Percentiles rank a stretch among this genome's conserved stretches.
These are phyloP conservation scores for Silurus lanzhouensis DNA, from an alignment of 2,797 vertebrate genomes.

Conservation along the genomic window DNA sequence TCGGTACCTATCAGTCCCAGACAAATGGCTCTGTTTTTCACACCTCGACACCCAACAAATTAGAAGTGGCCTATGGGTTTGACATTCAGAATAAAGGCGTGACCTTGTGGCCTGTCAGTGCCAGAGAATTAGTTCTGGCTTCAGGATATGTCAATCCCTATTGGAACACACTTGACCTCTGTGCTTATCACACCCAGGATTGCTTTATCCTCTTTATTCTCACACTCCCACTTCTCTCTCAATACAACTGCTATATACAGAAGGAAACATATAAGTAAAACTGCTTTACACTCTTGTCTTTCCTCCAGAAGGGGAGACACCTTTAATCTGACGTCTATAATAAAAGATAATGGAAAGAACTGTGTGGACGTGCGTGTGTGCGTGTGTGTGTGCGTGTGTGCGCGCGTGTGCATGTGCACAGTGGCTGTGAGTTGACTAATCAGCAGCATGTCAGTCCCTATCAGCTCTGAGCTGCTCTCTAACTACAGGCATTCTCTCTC, in stretches of 20 bases:
- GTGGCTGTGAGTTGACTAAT: conserved; percentile 81
- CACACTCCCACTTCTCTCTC: background rate
- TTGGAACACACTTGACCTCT: background rate
- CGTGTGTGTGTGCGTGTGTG: conserved; percentile 60
- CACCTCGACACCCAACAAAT: background rate
- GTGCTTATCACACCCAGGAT: background rate
- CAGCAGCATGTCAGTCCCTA: conserved; percentile 79
- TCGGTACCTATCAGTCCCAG: background rate
- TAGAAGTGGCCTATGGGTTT: background rate
- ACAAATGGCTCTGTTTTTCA: background rate
- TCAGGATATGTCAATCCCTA: background rate
- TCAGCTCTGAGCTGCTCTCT: conserved; percentile 74
- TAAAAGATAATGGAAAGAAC: conserved; percentile 17
- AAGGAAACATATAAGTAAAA: too few relatives aligned
- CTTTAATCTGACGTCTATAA: background rate
- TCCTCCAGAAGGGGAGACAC: background rate
- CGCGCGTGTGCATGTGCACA: conserved; percentile 47
- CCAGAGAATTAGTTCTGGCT: background rate
- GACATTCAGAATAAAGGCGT: background rate
- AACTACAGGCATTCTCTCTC: conserved; percentile 67
- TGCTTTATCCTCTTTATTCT: background rate
- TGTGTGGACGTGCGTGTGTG: conserved; percentile 57
- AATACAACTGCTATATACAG: too few relatives aligned
- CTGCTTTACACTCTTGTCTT: too few relatives aligned
- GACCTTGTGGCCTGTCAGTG: background rate